Percentiles rank a stretch among this genome's conserved stretches.
Conservation (phyloP, 2,797 vertebrate genomes). For the Distichodus sexfasciatus region DNA sequence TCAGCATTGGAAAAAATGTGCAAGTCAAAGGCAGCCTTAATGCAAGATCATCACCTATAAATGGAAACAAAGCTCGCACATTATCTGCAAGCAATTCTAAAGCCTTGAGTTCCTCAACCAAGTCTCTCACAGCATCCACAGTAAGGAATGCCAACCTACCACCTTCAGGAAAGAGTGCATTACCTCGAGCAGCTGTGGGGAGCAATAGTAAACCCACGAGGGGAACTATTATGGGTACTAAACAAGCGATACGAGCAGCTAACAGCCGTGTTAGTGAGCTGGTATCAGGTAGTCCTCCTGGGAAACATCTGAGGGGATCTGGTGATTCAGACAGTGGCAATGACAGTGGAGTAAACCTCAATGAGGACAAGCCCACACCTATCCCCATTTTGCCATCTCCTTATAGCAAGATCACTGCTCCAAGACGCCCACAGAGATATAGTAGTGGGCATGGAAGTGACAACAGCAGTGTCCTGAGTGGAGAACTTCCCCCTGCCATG, state of each 20-base stretch:
- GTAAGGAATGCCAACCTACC: constrained; percentile 79
- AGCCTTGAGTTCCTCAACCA: constrained; percentile 81
- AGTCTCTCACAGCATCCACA: constrained; percentile 73
- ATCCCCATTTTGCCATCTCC: constrained; percentile 86
- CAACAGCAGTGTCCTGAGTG: constrained; percentile 96
- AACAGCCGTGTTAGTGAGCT: constrained; percentile 93
- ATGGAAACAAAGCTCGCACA: constrained; percentile 80
- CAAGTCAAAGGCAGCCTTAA: constrained; percentile 75
- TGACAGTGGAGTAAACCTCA: constrained; percentile 87
- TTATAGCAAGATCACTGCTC: constrained; percentile 97
- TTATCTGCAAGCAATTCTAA: constrained; percentile 80
- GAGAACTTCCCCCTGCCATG: constrained; percentile 94
- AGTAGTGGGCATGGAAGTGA: constrained; percentile 97
- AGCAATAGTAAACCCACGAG: constrained; percentile 78
- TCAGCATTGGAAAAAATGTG: constrained; percentile 66
- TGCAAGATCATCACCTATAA: constrained; percentile 71
- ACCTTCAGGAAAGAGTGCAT: constrained; percentile 71
- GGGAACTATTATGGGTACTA: constrained; percentile 96
- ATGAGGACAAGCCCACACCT: constrained; percentile 68
- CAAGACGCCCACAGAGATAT: constrained; percentile 90
- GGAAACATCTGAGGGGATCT: constrained; percentile 81
- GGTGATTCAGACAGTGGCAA: constrained; percentile 91
- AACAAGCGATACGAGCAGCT: constrained; percentile 92
- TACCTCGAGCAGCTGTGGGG: constrained; percentile 69
- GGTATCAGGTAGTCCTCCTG: constrained; percentile 72